Conservation (phyloP, 2,888 invertebrate species). For the Sipha maydis region DNA sequence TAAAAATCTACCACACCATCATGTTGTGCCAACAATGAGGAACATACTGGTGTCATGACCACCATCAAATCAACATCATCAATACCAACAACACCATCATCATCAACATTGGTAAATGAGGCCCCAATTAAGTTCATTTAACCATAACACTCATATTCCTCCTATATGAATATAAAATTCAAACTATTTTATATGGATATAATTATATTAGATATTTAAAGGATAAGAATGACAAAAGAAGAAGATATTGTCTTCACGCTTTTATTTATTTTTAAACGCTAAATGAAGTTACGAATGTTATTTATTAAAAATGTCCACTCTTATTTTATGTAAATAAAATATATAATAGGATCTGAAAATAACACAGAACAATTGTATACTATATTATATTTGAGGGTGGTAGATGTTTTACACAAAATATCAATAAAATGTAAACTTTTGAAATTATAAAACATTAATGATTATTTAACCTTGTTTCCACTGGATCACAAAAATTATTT, state of each 20-base stretch:
- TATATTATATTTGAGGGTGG: slow-evolving; percentile 39
- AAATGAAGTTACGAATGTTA: slow-evolving; percentile 35
- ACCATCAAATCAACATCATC: slow-evolving; percentile 61
- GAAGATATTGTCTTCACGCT: background rate
- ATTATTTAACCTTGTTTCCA: slow-evolving; percentile 21
- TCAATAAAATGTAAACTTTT: slow-evolving; percentile 10
- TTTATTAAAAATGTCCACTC: slow-evolving; percentile 30
- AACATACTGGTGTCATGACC: slow-evolving; percentile 58
- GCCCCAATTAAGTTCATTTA: slow-evolving; percentile 61
- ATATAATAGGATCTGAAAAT: background rate
- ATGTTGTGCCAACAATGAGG: slow-evolving; percentile 61
- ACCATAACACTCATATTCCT: slow-evolving; percentile 62
- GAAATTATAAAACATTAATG: background rate
- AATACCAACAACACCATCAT: slow-evolving; percentile 58
- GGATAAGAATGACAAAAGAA: slow-evolving; percentile 53
- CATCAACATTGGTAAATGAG: slow-evolving; percentile 60
- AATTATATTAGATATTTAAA: slow-evolving; percentile 55
- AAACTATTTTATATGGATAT: slow-evolving; percentile 58
- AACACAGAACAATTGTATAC: slow-evolving; percentile 35
- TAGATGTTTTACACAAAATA: slow-evolving; percentile 53
- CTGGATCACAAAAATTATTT: background rate
- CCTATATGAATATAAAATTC: slow-evolving; percentile 62
- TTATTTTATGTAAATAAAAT: background rate
- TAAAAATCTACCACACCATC: slow-evolving; percentile 62
- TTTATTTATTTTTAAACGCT: slow-evolving; percentile 26